Evolutionary conservation across 2,797 vertebrate genomes (phyloP).

Genomic region (Neosalanx taihuensis): DNA sequence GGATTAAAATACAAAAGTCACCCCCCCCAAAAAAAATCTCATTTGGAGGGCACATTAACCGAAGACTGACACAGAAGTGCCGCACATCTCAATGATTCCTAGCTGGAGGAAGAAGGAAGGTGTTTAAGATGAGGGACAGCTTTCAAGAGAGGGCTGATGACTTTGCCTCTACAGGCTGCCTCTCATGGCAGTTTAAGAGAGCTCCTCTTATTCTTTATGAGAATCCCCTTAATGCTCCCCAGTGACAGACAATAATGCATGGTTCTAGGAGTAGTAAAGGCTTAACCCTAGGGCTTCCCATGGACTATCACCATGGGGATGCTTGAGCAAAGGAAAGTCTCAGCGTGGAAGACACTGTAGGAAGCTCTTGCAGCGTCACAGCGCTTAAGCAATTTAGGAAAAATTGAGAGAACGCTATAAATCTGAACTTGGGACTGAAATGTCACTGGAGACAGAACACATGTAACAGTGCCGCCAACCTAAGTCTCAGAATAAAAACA

Average conservation of each 20-base stretch:
- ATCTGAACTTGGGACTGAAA: conserved; percentile 33
- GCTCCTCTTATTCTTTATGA: conserved; percentile 27
- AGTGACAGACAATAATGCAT: conserved; percentile 21
- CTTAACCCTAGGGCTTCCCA: neutral
- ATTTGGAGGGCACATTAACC: conserved; percentile 25
- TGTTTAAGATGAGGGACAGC: conserved; percentile 17
- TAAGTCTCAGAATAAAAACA: neutral
- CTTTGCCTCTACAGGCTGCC: conserved; percentile 19
- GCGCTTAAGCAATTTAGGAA: conserved; percentile 29
- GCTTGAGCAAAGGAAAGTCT: neutral
- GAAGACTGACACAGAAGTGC: conserved; percentile 11
- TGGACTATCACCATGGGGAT: neutral
- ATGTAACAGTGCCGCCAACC: conserved; percentile 21
- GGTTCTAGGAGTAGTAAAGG: neutral
- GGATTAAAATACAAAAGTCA: neutral
- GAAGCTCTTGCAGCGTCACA: conserved; percentile 27
- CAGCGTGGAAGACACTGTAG: conserved; percentile 13
- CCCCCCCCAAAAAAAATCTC: neutral
- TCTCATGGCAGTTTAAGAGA: conserved; percentile 20
- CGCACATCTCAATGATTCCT: neutral
- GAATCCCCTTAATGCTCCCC: conserved; percentile 20
- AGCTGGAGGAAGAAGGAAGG: conserved; percentile 9
- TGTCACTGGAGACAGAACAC: conserved; percentile 25
- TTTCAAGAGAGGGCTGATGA: conserved; percentile 13
- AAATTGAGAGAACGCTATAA: conserved; percentile 38